These are phyloP conservation scores for Pandion haliaetus DNA, from an alignment of 2,113 vertebrate species.

Conservation along the genomic window DNA sequence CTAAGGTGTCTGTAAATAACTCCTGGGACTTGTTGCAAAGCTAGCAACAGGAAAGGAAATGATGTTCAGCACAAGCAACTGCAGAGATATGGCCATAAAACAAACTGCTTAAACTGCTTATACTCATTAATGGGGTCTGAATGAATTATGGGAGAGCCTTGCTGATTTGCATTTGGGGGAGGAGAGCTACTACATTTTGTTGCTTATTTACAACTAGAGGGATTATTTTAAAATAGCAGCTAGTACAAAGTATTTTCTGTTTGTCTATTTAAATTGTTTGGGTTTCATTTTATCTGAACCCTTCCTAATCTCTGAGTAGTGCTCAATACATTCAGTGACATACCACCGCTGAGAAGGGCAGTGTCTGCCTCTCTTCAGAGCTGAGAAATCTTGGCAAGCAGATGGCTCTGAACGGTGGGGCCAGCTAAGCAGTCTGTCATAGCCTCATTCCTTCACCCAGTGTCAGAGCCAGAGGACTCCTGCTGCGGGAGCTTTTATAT, in stretches of 20 bases:
- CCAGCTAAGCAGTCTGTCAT: conserved; percentile 17
- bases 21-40: conserved; percentile 35
- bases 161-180: background rate
- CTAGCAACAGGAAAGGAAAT: conserved; percentile 41
- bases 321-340: background rate
- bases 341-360: background rate
- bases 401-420: background rate
- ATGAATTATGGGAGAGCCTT: background rate
- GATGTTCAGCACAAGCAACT: conserved; percentile 1
- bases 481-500: conserved; percentile 32
- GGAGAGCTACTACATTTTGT: background rate
- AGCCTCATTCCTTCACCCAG: conserved; percentile 27
- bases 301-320: background rate
- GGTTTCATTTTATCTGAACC: background rate
- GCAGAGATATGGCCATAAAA: background rate
- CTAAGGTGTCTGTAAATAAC: conserved; percentile 48
- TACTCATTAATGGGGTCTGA: background rate
- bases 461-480: conserved; percentile 39
- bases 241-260: background rate
- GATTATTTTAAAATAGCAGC: background rate
- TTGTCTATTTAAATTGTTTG: background rate
- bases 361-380: background rate
- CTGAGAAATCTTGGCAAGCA: conserved; percentile 53
- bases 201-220: background rate
- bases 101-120: conserved; percentile 25